A percentile compares a stretch with the other conserved stretches of the same genome.
Evolutionary conservation across 2,888 invertebrate genomes (phyloP).

Genomic region (Subacronicta megacephala): DNA sequence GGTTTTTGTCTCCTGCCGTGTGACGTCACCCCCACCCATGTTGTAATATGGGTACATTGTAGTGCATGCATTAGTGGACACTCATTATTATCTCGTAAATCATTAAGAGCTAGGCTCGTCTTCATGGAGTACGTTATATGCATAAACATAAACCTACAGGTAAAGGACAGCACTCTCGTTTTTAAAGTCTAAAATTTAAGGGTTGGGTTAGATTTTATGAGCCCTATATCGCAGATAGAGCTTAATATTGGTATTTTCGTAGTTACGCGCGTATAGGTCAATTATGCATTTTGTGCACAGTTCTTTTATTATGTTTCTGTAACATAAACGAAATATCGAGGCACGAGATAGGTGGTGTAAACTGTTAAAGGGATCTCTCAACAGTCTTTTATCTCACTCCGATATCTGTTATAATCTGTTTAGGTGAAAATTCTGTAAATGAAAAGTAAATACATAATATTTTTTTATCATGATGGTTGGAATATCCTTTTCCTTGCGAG

Average conservation of each 20-base stretch:
- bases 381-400: no score
- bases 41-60: not conserved
- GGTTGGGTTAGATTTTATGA: slow-evolving; percentile 12
- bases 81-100: slow-evolving; percentile 39
- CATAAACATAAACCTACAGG: slow-evolving; percentile 24
- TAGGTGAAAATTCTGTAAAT: no score
- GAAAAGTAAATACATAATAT: no score
- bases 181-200: slow-evolving; percentile 8
- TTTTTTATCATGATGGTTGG: no score
- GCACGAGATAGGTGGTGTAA: no score
- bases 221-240: not conserved
- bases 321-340: no score
- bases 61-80: slow-evolving; percentile 25
- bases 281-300: not conserved
- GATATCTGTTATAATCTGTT: no score
- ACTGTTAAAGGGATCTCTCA: no score
- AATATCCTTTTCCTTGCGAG: no score
- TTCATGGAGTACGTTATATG: not conserved
- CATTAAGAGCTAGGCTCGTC: slow-evolving; percentile 34
- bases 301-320: no score
- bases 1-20: no score
- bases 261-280: not conserved
- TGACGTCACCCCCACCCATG: no score
- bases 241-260: not conserved
- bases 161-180: slow-evolving; percentile 1